Base-by-base conservation (phyloP, 2,888 invertebrate genomes). In the Phoenoteleia sp. region DNA sequence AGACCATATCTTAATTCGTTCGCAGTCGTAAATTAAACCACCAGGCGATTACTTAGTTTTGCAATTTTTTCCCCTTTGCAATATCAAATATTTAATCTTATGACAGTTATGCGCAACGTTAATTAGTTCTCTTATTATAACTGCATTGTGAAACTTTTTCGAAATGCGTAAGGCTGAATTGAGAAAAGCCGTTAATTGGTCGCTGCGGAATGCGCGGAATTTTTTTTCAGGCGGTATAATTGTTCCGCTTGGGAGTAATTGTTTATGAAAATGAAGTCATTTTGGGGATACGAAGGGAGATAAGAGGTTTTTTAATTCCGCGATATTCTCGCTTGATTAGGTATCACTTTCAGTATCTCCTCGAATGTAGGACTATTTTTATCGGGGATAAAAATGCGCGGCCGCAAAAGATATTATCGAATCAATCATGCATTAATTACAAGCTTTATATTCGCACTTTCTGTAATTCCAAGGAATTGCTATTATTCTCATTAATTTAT, bases 401-500 rank as follows among this genome's bases (percentile, higher is more conserved):
- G 23, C 23, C 47, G 29, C 29, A 58, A 58, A 72, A 66, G 81
- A 81, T 74, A 60, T 60, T 74, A 81, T 81, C 81, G 42, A 81
- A 74, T 81, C 74, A 81, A 81, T 81, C 81, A 74, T 81, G 81
- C 81, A 74, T 81, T 81, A 75, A 75, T 81, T 76, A 71, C 15
- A 71, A 67, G 45, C 29, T 69, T 67, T 52, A 69, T 62, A 75
- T 75, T 81, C 75, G 66, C 75, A 58, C 67, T 81, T 81, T 81
- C 67, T 81, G 75, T 29, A 62, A 54, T 81, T 81, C 25, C 62
- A 69, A 52, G 75, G 75, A 69, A 75, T 62, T 54, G 60, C 67
- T 52, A 69, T 69, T 74, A 17, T 62, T 75, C 27, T 6, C 54
- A 45, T 62, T 71, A 71, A 60, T 71, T 60, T 62, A 62, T 49